Evolutionary conservation across 2,797 vertebrate species (phyloP), one percentile per base, ranked within the genome.

Genomic region (Geotrypetes seraphini): DNA sequence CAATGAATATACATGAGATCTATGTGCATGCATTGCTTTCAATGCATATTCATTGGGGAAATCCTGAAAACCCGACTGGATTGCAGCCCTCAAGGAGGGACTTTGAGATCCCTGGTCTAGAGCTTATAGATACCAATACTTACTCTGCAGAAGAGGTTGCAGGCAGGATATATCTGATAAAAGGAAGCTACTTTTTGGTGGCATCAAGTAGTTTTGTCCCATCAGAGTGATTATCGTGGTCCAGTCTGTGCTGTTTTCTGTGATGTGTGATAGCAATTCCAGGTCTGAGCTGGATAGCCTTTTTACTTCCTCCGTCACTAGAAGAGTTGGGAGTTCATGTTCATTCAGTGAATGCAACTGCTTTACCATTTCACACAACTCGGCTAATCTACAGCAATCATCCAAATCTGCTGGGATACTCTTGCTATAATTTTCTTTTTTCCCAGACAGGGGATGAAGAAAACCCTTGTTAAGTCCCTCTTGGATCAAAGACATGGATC

Each of bases 351-450:
- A 33, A 45, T 81, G 73, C 28, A 92, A 71, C 33, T 69, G 69
- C 60, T 92, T 97, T 28, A 90, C 87, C 90, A 96, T 90, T 46
- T 90, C 86, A 68, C 91, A 99, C 4, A 99, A 69, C 19, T 86
- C 84, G 6, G 84, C 75, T 13, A 99, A 76, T 10, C 38, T 57
- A 55, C 84, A 86, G n/a, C 71, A 66, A n/a, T 52, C 24, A 5
- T 2, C 20, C 12, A 6, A 18, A 2, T 61, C 65, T 28, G 33
- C 22, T 48, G 51, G 5, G 16, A 36, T 2, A 2, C 7, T 34
- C 13, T 58, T 35, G 48, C 17, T 14, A 25, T 26, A 31, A 16
- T 33, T 12, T 4, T 43, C 6, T 2, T 5, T 38, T 22, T 32
- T 37, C 23, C 19, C 21, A 42, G 29, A 30, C 34, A 4, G 1